Base-by-base conservation (phyloP, 2,797 vertebrate species). In the Lophotriccus pileatus region DNA sequence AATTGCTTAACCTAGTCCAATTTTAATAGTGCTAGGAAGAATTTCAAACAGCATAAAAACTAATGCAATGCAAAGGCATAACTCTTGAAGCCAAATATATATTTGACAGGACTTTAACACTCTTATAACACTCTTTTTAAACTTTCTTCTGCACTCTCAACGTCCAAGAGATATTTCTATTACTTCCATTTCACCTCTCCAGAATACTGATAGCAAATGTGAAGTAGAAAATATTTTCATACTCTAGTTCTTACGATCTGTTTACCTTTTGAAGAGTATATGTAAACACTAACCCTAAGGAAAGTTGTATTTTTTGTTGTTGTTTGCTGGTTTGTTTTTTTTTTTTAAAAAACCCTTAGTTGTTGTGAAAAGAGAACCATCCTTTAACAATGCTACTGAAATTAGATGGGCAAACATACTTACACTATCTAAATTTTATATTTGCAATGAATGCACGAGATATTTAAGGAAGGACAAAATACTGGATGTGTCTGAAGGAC, bases 51-150 rank as follows among this genome's bases (percentile, higher is more conserved):
- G 24, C 1, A 6, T 93, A 85, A 95, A 95, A 94, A 27, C 1
- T 46, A 17, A 50, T 77, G 37, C 64, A 96, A 87, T 77, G 84
- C 69, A 97, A 92, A 89, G 34, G n/a, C 14, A 87, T 93, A 79
- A 70, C 34, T 94, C 32, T 11, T 94, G 80, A 72, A 73, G 50
- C 19, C 30, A 76, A 92, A 79, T 50, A 78, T 14, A 37, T 55
- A 87, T 56, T 95, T 94, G 84, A 82, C 37, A 92, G 47, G 50
- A 79, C 53, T 55, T 93, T 95, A 90, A 75, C 5, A 44, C 7
- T 69, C 22, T 47, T 47, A 28, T 28, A 50, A 50, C 16, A 28
- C 50, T 28, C 27, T 52, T 79, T 90, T 52, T 68, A 72, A 94
- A 91, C 25, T 88, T 32, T 92, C 23, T 79, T 83, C 25, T 63